A percentile compares a stretch with the other conserved stretches of the same genome.
These are phyloP conservation scores for Pao palembangensis DNA, from an alignment of 2,113 vertebrate genomes.

Conservation along the genomic window DNA sequence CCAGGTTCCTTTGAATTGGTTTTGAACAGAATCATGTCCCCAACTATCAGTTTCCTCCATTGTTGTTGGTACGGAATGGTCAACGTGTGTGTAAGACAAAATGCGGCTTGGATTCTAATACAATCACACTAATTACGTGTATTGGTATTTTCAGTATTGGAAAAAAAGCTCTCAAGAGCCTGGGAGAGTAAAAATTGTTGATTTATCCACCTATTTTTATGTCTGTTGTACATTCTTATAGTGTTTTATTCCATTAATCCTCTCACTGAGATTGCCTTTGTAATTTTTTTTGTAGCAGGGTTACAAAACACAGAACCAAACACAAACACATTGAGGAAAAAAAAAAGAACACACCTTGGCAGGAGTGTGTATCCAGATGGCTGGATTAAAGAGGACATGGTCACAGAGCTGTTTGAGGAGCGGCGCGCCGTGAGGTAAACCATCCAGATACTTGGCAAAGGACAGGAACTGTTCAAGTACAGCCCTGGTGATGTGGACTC, in stretches of 20 bases:
- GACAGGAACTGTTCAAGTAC: slow-evolving; percentile 97
- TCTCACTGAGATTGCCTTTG: not conserved
- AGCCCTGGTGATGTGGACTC: slow-evolving; percentile 94
- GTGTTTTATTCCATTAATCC: not conserved
- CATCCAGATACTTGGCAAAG: slow-evolving; percentile 98
- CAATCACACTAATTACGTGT: no score
- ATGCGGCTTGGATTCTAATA: no score
- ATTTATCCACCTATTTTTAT: no score
- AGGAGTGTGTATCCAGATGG: slow-evolving; percentile 99
- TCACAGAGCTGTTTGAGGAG: slow-evolving; percentile 97
- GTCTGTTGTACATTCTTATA: not conserved
- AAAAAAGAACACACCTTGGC: slow-evolving; percentile 83
- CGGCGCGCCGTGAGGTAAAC: slow-evolving; percentile 93
- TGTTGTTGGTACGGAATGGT: no score
- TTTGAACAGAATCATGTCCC: no score
- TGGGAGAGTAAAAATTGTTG: no score
- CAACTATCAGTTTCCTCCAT: no score
- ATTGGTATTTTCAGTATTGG: no score
- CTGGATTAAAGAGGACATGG: slow-evolving; percentile 97
- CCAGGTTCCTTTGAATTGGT: no score
- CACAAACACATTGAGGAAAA: not conserved
- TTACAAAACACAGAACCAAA: slow-evolving; percentile 25
- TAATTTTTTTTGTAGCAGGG: slow-evolving; percentile 29
- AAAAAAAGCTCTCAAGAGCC: no score
- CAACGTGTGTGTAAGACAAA: no score